Percentiles rank a stretch among this genome's conserved stretches.
Evolutionary conservation across 1,140 invertebrate species (phyloP).

Genomic region (Rhagoletis zephyria): DNA sequence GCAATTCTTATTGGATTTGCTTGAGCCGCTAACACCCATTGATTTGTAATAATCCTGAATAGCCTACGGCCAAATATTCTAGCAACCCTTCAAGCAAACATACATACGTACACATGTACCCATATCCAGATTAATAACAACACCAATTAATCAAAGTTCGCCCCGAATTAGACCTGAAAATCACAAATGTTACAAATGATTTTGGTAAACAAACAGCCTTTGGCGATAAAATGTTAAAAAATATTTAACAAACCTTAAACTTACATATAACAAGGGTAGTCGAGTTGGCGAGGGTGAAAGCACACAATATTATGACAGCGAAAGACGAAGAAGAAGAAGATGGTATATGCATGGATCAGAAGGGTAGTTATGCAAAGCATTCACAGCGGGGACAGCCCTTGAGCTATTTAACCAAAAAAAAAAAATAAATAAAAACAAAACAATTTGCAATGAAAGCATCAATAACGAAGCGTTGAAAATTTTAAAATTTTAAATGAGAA

Average conservation of each 20-base stretch:
- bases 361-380: neutral
- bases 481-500: constrained; percentile 24
- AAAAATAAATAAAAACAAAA: constrained; percentile 33
- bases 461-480: constrained; percentile 48
- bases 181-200: constrained; percentile 43
- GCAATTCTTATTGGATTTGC: constrained; percentile 29
- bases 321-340: neutral
- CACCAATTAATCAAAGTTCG: constrained; percentile 36
- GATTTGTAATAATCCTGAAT: neutral
- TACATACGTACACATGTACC: neutral
- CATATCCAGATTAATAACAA: neutral
- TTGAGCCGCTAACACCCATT: constrained; percentile 16
- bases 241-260: constrained; percentile 1
- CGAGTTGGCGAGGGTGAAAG: neutral
- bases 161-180: constrained; percentile 15
- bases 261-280: neutral
- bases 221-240: neutral
- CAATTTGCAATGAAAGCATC: constrained; percentile 28
- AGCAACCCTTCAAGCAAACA: neutral
- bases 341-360: neutral
- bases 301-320: neutral
- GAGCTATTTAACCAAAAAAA: constrained; percentile 31
- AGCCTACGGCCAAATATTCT: neutral
- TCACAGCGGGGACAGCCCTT: neutral
- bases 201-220: constrained; percentile 38